These are phyloP conservation scores for Propithecus coquereli DNA, from an alignment of 2,113 vertebrate genomes.

Conservation along the genomic window DNA sequence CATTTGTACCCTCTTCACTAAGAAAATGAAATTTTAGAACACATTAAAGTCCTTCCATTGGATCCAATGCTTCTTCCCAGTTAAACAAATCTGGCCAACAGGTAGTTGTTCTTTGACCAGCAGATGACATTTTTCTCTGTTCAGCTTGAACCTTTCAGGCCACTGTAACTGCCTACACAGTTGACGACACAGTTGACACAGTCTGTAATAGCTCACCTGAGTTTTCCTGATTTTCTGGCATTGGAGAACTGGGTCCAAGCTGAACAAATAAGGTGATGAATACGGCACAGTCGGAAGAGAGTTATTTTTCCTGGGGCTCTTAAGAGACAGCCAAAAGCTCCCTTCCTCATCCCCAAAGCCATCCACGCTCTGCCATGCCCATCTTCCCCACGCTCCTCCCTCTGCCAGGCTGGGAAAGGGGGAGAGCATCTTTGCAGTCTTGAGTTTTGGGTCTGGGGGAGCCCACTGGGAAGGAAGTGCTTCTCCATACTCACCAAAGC, in stretches of 20 bases:
- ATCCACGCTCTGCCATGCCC: neutral
- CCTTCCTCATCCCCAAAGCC: neutral
- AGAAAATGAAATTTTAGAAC: conserved; percentile 6
- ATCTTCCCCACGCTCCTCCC: neutral
- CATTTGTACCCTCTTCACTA: neutral
- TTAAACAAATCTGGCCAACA: neutral
- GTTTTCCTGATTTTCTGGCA: neutral
- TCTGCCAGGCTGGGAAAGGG: neutral
- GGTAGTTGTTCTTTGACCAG: neutral
- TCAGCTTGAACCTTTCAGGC: neutral
- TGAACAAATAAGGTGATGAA: neutral
- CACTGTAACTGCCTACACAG: neutral
- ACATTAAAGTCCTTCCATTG: neutral
- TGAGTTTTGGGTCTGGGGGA: neutral
- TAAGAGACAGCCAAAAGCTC: neutral
- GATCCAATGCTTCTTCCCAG: neutral
- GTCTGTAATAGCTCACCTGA: neutral
- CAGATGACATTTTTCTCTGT: neutral
- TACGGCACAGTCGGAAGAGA: neutral
- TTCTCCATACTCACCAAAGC: neutral
- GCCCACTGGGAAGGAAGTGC: neutral
- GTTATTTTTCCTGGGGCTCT: neutral
- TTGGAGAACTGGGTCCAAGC: neutral
- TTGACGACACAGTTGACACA: neutral
- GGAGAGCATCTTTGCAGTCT: neutral